A percentile compares a stretch with the other conserved stretches of the same genome.
phyloP scores from a whole-genome alignment of 2,888 invertebrate genomes.

The Eupithecia inturbata region DNA sequence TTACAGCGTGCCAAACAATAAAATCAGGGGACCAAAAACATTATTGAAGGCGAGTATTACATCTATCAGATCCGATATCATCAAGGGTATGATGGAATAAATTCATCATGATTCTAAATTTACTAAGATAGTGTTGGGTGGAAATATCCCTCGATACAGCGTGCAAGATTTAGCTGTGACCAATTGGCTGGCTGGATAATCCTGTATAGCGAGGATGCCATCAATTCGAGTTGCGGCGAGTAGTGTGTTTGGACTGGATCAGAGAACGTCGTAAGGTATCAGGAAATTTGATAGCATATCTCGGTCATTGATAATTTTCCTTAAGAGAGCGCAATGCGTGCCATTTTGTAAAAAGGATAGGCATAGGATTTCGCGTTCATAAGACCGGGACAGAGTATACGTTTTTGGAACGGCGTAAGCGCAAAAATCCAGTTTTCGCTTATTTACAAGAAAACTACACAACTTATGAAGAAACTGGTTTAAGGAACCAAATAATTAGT shows the following conservation, averaged over 20 bases:
- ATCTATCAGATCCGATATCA: background rate
- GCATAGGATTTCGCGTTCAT: too few species aligned
- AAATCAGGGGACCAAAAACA: too few species aligned
- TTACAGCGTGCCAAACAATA: too few species aligned
- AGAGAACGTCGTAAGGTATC: background rate
- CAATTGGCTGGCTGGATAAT: conserved; percentile 27
- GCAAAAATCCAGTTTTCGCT: too few species aligned
- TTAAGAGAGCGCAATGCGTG: too few species aligned
- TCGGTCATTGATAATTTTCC: background rate
- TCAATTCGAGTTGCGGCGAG: conserved; percentile 14
- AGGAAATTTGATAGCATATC: background rate
- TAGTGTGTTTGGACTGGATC: conserved; percentile 1
- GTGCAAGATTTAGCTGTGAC: conserved; percentile 52
- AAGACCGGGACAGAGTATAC: too few species aligned
- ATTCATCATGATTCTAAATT: conserved; percentile 18
- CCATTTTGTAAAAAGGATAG: too few species aligned
- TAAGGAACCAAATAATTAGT: too few species aligned
- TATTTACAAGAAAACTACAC: too few species aligned
- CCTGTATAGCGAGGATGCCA: conserved; percentile 25
- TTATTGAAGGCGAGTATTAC: background rate
- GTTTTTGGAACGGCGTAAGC: too few species aligned
- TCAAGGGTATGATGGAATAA: conserved; percentile 10
- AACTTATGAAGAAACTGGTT: too few species aligned
- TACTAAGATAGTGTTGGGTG: conserved; percentile 50
- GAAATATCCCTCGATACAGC: conserved; percentile 62